Base-by-base conservation (phyloP, 2,888 invertebrate species). In the Oscheius myriophilus region DNA sequence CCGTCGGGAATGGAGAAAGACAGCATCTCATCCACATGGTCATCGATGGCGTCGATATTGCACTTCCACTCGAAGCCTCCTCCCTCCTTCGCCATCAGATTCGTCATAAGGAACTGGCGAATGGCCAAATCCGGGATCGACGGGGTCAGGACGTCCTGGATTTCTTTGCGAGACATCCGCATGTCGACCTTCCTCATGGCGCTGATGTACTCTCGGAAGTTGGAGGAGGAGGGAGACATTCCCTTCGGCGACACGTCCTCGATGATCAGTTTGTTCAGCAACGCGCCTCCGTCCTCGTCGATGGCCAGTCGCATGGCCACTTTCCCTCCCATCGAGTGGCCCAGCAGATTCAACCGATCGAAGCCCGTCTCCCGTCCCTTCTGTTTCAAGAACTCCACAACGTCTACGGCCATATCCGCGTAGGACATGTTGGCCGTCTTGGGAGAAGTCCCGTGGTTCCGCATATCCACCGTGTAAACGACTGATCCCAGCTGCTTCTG, bases 361-460 rank as follows among this genome's bases (percentile, higher is more conserved):
- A 57, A 53, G 9, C 81, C 69, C 52, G 77, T 66, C 61, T 78
- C 71, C 21, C 49, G 25, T 26, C 39, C n/a, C 49, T 61, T 61
- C 26, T 9, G n/a, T 21, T 46, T 61, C n/a, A 84, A 72, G 61
- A 83, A 83, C 51, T 90, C 88, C 12, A 90, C 87, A 4, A 95
- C 85, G 88, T 96, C 96, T 64, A 89, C 89, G 0, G 92, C 91
- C 90, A 95, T 91, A 49, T 91, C 90, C 12, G 89, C 87, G 85
- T 94, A 95, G 26, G 90, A 90, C 88, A 94, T 92, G 0, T 91
- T 90, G 0, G 66, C 79, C 0, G 91, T 89, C 86, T 95, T 95
- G 0, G 93, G 92, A 85, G 95, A 95, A 74, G 94, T 93, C 0
- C 96, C 97, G 88, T 97, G 97, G 88, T 97, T 96, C 86, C 96